These are phyloP conservation scores for Cololabis saira DNA, from an alignment of 2,113 vertebrate species.

Conservation along the genomic window DNA sequence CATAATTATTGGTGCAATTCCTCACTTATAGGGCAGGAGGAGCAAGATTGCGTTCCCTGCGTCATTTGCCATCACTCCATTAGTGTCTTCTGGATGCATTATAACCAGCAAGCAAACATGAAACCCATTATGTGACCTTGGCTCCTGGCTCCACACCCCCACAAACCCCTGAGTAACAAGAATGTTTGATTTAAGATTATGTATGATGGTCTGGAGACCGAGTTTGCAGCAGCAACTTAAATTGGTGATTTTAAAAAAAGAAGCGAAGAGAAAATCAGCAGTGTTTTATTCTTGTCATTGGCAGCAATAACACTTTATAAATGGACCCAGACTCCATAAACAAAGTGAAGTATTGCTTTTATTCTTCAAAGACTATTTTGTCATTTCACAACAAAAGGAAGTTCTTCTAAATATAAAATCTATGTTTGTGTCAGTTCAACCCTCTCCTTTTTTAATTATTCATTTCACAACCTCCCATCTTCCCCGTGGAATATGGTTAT, in stretches of 20 bases:
- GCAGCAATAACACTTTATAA: no score
- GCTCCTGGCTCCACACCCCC: neutral
- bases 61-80: conserved; percentile 58
- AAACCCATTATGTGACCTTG: conserved; percentile 47
- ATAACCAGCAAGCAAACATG: conserved; percentile 40
- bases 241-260: conserved; percentile 2
- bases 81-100: conserved; percentile 56
- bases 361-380: no score
- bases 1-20: conserved; percentile 68
- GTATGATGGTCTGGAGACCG: neutral
- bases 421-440: no score
- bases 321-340: no score
- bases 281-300: no score
- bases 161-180: neutral
- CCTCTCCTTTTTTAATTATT: no score
- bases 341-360: no score
- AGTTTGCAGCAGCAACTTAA: conserved; percentile 23
- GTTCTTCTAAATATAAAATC: no score
- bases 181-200: conserved; percentile 10
- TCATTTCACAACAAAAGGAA: no score
- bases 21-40: conserved; percentile 52
- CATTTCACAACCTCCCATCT: no score
- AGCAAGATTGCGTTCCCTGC: conserved; percentile 34
- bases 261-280: no score
- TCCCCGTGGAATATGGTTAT: no score